Conservation (phyloP, 2,797 vertebrate genomes). For the Paguma larvata region DNA sequence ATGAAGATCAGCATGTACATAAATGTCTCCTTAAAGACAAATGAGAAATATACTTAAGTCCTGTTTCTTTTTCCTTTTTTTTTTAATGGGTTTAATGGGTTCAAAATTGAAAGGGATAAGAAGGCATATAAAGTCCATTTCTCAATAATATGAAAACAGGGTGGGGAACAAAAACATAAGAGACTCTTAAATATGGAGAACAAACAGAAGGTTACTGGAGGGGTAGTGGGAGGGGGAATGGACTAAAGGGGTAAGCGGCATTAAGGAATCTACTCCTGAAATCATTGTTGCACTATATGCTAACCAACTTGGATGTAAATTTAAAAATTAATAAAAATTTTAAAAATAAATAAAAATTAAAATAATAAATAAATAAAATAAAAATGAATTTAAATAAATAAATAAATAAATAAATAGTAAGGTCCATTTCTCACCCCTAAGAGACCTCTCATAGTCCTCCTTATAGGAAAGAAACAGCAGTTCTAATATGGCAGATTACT, state of each 20-base stretch:
- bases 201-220: no score
- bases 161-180: no score
- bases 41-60: conserved; percentile 20
- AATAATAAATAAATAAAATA: no score
- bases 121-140: not conserved
- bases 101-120: conserved; percentile 10
- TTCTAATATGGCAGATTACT: not conserved
- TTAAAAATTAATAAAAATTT: no score
- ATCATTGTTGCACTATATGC: no score
- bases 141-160: not conserved
- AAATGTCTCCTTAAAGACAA: conserved; percentile 93
- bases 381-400: no score
- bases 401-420: not conserved
- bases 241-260: no score
- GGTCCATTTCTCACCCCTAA: not conserved
- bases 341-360: no score
- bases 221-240: no score
- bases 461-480: not conserved
- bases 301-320: no score
- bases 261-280: no score
- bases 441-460: not conserved
- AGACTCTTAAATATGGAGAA: no score
- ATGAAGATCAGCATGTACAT: conserved; percentile 97
- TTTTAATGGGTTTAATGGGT: not conserved
- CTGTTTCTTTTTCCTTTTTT: not conserved